These are phyloP conservation scores for Odocoileus virginianus DNA, from an alignment of 2,113 vertebrate genomes.

Conservation along the genomic window DNA sequence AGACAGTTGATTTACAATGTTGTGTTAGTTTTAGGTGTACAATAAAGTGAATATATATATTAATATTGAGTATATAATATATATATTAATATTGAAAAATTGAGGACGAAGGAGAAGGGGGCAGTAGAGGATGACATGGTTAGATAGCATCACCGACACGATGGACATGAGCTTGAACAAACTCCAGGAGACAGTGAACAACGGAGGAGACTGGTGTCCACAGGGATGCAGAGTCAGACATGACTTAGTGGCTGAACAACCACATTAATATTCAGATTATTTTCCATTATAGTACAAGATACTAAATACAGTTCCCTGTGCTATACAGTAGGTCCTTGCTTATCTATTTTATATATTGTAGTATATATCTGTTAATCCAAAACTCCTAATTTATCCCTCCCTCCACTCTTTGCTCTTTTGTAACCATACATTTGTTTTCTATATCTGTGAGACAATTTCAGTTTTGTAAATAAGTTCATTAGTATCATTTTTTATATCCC, in stretches of 20 bases:
- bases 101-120: neutral
- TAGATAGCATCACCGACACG: neutral
- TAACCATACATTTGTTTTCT: neutral
- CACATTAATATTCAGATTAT: neutral
- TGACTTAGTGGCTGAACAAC: neutral
- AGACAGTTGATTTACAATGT: neutral
- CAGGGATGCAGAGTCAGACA: neutral
- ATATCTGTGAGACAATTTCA: neutral
- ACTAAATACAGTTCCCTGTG: neutral
- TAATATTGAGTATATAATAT: neutral
- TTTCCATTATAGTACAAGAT: neutral
- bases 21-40: neutral
- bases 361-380: neutral
- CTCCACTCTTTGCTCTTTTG: neutral
- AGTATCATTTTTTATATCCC: neutral
- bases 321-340: neutral
- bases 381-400: neutral
- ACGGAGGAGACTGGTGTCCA: neutral
- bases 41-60: neutral
- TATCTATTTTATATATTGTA: neutral
- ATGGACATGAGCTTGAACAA: neutral
- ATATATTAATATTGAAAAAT: neutral
- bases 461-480: neutral
- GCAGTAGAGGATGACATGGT: neutral
- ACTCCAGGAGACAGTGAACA: rapidly evolving